phyloP scores from a whole-genome alignment of 2,888 invertebrate species.

The Pomacea canaliculata region DNA sequence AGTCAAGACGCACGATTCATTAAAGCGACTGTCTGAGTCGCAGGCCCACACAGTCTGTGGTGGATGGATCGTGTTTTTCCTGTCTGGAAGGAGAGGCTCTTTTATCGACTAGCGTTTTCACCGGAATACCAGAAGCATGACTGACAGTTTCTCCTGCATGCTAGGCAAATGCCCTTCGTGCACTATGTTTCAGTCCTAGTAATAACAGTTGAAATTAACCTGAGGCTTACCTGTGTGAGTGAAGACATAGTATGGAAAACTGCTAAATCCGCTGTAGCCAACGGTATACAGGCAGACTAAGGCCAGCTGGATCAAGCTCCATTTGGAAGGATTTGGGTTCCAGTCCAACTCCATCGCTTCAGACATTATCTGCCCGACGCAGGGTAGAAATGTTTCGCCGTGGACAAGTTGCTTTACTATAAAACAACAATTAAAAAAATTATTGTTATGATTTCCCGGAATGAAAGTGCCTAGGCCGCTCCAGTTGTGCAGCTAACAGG shows the following conservation, averaged over 20 bases:
- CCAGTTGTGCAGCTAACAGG: too few species aligned
- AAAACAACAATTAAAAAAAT: too few species aligned
- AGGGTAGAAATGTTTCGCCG: background rate
- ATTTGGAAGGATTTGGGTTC: slow-evolving; percentile 36
- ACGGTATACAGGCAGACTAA: slow-evolving; percentile 55
- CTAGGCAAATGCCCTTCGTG: background rate
- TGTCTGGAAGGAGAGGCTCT: too few species aligned
- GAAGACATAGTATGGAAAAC: slow-evolving; percentile 59
- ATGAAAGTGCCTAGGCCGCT: too few species aligned
- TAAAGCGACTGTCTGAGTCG: too few species aligned
- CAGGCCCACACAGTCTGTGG: too few species aligned
- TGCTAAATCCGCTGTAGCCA: slow-evolving; percentile 59
- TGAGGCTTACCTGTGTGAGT: slow-evolving; percentile 55
- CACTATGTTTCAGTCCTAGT: too few species aligned
- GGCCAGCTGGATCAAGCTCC: slow-evolving; percentile 61
- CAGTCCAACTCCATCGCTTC: slow-evolving; percentile 16
- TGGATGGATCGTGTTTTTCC: too few species aligned
- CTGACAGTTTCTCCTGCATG: background rate
- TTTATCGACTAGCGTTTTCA: too few species aligned
- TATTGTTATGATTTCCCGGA: too few species aligned
- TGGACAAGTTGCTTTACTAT: too few species aligned
- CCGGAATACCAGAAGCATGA: background rate
- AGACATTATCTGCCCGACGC: slow-evolving; percentile 2
- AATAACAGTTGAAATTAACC: background rate
- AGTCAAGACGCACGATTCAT: too few species aligned